phyloP scores from a whole-genome alignment of 2,113 vertebrate species.

The Salvelinus sp. region DNA sequence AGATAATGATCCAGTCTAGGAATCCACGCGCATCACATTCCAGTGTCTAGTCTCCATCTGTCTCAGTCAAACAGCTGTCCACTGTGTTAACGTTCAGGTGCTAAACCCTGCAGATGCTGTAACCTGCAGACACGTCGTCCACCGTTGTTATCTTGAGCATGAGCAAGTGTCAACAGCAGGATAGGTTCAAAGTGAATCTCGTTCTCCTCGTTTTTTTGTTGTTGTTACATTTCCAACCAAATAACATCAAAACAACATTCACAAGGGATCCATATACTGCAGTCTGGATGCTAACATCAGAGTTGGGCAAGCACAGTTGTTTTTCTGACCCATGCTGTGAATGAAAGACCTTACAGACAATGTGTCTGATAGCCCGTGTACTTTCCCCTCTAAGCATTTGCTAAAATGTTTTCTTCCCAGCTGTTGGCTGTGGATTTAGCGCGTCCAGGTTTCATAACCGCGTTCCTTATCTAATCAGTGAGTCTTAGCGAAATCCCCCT shows the following conservation, averaged over 20 bases:
- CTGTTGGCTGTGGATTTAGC: constrained; percentile 16
- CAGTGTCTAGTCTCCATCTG: constrained; percentile 24
- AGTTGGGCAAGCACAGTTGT: background rate
- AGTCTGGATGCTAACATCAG: background rate
- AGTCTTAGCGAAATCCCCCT: constrained; percentile 18
- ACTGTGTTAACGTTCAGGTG: constrained; percentile 66
- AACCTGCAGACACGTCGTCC: constrained; percentile 45
- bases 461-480: constrained; percentile 36
- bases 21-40: constrained; percentile 42
- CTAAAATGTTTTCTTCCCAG: background rate
- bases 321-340: background rate
- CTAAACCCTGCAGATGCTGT: constrained; percentile 49
- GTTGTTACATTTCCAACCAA: constrained; percentile 11
- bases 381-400: too few relatives aligned
- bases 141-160: constrained; percentile 65
- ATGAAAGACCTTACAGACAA: background rate
- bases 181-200: constrained; percentile 61
- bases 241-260: background rate
- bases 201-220: constrained; percentile 34
- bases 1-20: constrained; percentile 46
- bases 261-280: background rate
- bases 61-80: constrained; percentile 64
- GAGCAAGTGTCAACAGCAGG: constrained; percentile 57
- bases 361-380: too few relatives aligned
- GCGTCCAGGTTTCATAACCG: constrained; percentile 16